Conservation (phyloP, 2,888 invertebrate genomes). For the Ormyrus thymus region DNA sequence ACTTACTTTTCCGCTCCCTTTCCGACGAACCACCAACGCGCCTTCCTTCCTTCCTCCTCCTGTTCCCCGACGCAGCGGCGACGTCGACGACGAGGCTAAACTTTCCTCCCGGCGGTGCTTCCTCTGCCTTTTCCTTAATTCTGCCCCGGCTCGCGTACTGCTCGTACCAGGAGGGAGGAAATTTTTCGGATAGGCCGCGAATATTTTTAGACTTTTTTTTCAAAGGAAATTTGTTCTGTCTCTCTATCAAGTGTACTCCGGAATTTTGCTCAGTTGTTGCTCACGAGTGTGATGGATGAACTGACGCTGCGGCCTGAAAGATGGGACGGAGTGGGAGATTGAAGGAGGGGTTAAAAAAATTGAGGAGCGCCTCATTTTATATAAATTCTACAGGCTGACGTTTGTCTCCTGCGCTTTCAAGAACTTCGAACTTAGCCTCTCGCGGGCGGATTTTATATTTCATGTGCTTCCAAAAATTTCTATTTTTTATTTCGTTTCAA, state of each 20-base stretch:
- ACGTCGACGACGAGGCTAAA: background rate
- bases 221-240: conserved; percentile 9
- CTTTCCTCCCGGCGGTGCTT: conserved; percentile 13
- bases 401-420: no score
- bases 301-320: conserved; percentile 14
- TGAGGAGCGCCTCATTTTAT: conserved; percentile 12
- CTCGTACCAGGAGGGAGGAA: background rate
- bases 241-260: conserved; percentile 23
- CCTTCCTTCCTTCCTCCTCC: conserved; percentile 22
- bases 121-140: conserved; percentile 25
- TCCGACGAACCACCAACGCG: background rate
- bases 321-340: background rate
- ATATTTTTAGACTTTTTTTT: conserved; percentile 10
- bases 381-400: no score
- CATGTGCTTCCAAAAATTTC: background rate
- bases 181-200: background rate
- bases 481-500: conserved; percentile 5
- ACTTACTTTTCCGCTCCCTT: conserved; percentile 44
- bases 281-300: conserved; percentile 41
- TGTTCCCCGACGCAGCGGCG: background rate
- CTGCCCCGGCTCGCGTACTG: conserved; percentile 4
- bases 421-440: no score
- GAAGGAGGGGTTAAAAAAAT: conserved; percentile 12
- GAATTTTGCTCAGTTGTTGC: conserved; percentile 34
- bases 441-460: background rate